Percentiles rank a stretch among this genome's conserved stretches.
Evolutionary conservation across 2,797 vertebrate genomes (phyloP).

Genomic region (Luscinia megarhynchos): DNA sequence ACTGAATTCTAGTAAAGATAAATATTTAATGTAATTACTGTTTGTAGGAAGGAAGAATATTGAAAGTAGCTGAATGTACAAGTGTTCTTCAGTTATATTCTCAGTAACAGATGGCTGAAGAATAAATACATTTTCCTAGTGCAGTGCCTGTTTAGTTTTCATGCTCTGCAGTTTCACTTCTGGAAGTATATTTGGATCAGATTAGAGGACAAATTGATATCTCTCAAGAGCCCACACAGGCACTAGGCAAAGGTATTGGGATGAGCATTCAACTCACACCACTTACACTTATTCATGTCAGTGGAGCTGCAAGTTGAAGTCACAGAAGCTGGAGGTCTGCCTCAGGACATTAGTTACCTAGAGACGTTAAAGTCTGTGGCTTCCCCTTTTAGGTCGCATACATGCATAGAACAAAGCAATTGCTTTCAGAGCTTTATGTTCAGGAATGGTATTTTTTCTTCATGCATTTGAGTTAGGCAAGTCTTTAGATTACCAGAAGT

Average conservation of each 20-base stretch:
- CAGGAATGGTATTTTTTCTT: background rate
- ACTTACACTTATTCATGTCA: background rate
- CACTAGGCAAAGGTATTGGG: background rate
- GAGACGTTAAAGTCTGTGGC: background rate
- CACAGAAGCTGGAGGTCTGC: background rate
- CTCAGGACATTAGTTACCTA: background rate
- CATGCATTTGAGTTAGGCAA: constrained; percentile 7
- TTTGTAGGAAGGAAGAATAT: background rate
- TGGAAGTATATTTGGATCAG: background rate
- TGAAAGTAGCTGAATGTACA: background rate
- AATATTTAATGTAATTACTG: background rate
- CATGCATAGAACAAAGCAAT: background rate
- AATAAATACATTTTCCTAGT: background rate
- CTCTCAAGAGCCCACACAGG: background rate
- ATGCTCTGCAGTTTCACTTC: background rate
- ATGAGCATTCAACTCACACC: background rate
- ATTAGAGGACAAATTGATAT: background rate
- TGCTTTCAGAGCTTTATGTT: background rate
- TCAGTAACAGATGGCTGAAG: background rate
- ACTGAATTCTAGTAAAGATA: background rate
- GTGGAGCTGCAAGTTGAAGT: background rate
- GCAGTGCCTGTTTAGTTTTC: background rate
- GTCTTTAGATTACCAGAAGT: background rate
- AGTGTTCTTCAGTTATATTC: background rate
- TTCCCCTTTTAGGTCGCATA: background rate